Base-by-base conservation (phyloP, 2,888 invertebrate species). In the Orthonevra nobilis region DNA sequence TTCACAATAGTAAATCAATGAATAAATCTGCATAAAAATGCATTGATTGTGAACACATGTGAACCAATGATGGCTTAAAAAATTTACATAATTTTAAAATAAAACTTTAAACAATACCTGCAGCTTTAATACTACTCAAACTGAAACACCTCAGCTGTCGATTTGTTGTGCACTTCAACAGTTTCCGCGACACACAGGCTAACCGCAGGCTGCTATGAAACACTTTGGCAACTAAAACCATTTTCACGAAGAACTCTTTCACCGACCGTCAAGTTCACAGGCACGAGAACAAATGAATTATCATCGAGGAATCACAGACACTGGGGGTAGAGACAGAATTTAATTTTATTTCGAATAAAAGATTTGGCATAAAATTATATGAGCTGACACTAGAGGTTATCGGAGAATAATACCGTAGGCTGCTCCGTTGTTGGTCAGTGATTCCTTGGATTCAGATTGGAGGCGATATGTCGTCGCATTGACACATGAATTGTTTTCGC, bases 181-280 rank as follows among this genome's bases (percentile, higher is more conserved):
- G 2, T 34, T 14, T 63, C 3, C 83, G 82, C n/a, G 83, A 68
- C 0, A 72, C 10, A 82, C 46, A 66, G 26, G 60, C 74, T 68
- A 81, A 28, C 60, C 82, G 83, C 4, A 84, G 28, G 3, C 85
- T 83, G 12, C 83, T 75, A 60, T 85, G 83, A 69, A 84, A 84
- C 3, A 86, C 81, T 82, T 84, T 86, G 58, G 83, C 82, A 23
- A 86, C 82, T 26, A 84, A 83, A 81, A 85, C 84, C 87, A 87
- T 87, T 81, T 81, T 82, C 74, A 15, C 66, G 14, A 23, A 26
- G n/a, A 14, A 26, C 14, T 40, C 9, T 64, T 14, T 23, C 61
- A 28, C 58, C 28, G 46, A 15, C 70, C 36, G 70, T 52, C 52
- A 46, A 64, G 52, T 64, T 46, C 32, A 54, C 58, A 52, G 28